Evolutionary conservation across 2,113 vertebrate genomes (phyloP).

Genomic region (Xenopus borealis): DNA sequence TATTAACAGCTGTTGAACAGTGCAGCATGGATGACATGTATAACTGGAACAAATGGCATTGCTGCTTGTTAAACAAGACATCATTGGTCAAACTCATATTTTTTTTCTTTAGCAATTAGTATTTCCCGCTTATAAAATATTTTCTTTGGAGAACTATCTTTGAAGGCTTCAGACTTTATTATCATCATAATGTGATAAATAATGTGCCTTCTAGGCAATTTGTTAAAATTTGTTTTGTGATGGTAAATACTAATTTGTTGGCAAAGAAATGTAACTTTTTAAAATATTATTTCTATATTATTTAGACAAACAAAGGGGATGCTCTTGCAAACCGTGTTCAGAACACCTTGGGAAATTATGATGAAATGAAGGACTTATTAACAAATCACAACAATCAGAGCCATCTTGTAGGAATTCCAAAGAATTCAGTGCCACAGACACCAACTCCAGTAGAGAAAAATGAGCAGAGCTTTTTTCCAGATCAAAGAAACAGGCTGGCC

Average conservation of each 20-base stretch:
- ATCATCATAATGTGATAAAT: constrained; percentile 33
- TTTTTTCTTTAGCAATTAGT: constrained; percentile 50
- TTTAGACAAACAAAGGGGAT: constrained; percentile 90
- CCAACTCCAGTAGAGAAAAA: constrained; percentile 68
- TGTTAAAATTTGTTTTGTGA: too few species aligned
- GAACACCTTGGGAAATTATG: constrained; percentile 90
- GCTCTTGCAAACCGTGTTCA: constrained; percentile 91
- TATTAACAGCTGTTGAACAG: too few species aligned
- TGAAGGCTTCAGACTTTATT: constrained; percentile 3
- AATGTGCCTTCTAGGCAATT: too few species aligned
- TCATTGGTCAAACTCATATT: constrained; percentile 55
- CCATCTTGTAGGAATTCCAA: constrained; percentile 94
- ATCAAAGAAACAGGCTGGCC: constrained; percentile 70
- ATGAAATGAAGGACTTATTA: constrained; percentile 93
- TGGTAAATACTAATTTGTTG: too few species aligned
- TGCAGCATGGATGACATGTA: too few species aligned
- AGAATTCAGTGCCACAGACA: constrained; percentile 82
- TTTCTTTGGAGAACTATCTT: too few species aligned
- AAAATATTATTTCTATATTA: constrained; percentile 48
- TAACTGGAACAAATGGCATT: too few species aligned
- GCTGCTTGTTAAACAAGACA: constrained; percentile 5
- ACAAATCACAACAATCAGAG: constrained; percentile 94
- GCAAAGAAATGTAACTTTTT: constrained; percentile 32
- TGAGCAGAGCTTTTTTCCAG: constrained; percentile 76
- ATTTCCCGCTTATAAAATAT: too few species aligned